phyloP scores from a whole-genome alignment of 2,888 invertebrate species.

The Nomada fucata region DNA sequence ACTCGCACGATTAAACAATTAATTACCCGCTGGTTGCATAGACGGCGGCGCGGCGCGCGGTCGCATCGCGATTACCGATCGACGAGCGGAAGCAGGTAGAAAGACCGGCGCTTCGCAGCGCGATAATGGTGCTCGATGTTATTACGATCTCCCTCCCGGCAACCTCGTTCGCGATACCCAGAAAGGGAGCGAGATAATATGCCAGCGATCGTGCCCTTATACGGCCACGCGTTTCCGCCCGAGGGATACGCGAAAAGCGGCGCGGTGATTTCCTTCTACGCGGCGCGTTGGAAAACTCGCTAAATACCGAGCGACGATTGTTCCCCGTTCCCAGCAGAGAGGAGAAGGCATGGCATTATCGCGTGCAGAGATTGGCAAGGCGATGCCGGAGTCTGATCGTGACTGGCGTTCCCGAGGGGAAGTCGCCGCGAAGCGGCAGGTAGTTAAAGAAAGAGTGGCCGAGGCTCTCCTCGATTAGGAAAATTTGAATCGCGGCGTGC shows the following conservation, averaged over 20 bases:
- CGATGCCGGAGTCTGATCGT: too few species aligned
- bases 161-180: conserved; percentile 47
- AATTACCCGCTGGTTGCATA: conserved; percentile 27
- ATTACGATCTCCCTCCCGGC: conserved; percentile 49
- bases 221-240: conserved; percentile 63
- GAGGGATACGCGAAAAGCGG: conserved; percentile 47
- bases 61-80: conserved; percentile 45
- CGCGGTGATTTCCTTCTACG: conserved; percentile 29
- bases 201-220: conserved; percentile 53
- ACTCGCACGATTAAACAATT: conserved; percentile 47
- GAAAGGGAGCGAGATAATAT: conserved; percentile 63
- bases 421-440: too few species aligned
- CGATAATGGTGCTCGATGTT: conserved; percentile 47
- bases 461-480: too few species aligned
- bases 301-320: conserved; percentile 37
- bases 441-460: too few species aligned
- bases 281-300: conserved; percentile 54
- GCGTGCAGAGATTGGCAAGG: neutral
- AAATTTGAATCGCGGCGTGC: too few species aligned
- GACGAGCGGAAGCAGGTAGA: conserved; percentile 59
- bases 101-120: conserved; percentile 54
- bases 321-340: conserved; percentile 36
- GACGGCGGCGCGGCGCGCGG: conserved; percentile 19
- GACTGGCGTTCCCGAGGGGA: too few species aligned
- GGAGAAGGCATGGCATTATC: neutral